These are phyloP conservation scores for Muscicapa adusta DNA, from an alignment of 2,113 vertebrate species.

Conservation along the genomic window DNA sequence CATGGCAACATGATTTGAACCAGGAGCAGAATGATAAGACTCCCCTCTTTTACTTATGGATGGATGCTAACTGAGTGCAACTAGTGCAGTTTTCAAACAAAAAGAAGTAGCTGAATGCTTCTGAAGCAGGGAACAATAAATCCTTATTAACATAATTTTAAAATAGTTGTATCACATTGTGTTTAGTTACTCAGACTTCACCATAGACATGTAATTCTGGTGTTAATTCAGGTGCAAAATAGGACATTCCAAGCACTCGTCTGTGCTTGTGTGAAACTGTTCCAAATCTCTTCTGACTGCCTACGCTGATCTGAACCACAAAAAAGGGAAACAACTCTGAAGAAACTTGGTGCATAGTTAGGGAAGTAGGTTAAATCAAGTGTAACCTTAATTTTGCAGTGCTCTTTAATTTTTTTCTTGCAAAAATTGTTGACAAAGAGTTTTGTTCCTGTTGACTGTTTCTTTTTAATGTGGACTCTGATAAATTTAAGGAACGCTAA, in stretches of 20 bases:
- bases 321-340: neutral
- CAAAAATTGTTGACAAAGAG: neutral
- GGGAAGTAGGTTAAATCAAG: neutral
- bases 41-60: neutral
- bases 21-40: slow-evolving; percentile 1
- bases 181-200: neutral
- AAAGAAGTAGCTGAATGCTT: neutral
- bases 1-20: slow-evolving; percentile 48
- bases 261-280: neutral
- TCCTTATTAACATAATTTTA: neutral
- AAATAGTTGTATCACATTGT: neutral
- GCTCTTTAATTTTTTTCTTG: neutral
- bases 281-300: neutral
- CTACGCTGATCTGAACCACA: neutral
- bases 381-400: neutral
- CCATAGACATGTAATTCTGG: neutral
- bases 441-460: neutral
- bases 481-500: neutral
- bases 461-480: neutral
- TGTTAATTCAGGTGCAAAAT: neutral
- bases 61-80: neutral
- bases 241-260: rapidly evolving
- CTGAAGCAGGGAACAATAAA: neutral
- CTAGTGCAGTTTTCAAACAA: neutral
- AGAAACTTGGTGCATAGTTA: neutral